phyloP scores from a whole-genome alignment of 2,888 invertebrate genomes.

The Eueremaeus valkanovi region DNA sequence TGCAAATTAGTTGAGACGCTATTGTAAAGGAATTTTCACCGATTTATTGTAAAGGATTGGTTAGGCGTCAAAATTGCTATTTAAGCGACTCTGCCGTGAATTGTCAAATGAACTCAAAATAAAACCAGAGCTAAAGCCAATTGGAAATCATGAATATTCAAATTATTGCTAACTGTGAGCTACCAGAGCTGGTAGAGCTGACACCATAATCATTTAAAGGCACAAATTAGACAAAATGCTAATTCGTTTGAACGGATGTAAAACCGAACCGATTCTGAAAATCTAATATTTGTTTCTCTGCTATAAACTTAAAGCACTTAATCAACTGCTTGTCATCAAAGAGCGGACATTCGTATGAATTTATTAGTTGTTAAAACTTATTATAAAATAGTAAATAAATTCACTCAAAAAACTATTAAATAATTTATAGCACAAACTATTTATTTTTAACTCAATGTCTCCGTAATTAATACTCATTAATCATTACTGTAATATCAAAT shows the following conservation, averaged over 20 bases:
- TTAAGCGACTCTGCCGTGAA: neutral
- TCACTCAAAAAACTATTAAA: neutral
- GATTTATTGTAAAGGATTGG: neutral
- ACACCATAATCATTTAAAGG: neutral
- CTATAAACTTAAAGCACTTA: neutral
- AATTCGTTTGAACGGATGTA: neutral
- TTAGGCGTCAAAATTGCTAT: neutral
- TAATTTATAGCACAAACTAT: too few relatives aligned
- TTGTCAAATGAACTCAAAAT: neutral
- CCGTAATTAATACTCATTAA: too few relatives aligned
- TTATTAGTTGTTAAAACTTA: neutral
- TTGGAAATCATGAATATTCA: neutral
- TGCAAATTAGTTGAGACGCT: neutral
- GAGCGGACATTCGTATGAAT: neutral
- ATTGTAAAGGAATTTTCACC: neutral
- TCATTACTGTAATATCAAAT: too few relatives aligned
- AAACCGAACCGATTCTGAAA: neutral
- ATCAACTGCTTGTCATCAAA: neutral
- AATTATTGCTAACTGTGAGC: neutral
- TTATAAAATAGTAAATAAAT: neutral
- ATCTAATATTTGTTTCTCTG: slow-evolving; percentile 6
- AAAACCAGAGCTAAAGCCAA: neutral
- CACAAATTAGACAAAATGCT: slow-evolving; percentile 7
- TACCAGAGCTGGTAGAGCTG: too few relatives aligned
- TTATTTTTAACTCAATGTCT: too few relatives aligned